Evolutionary conservation across 2,888 invertebrate genomes (phyloP).

Genomic region (Trissolcus brochymenae): DNA sequence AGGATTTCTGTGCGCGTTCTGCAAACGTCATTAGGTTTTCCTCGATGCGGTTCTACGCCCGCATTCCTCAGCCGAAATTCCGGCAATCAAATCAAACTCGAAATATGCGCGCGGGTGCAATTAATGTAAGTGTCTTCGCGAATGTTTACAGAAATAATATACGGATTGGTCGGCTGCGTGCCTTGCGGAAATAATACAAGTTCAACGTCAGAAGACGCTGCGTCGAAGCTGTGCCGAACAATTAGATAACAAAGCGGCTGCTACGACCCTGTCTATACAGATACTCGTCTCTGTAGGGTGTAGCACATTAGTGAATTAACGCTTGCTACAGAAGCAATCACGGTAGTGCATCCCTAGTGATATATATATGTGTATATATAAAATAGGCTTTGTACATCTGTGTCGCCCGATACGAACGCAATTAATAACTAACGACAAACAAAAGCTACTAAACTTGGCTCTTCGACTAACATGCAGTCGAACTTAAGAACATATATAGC

Average conservation of each 20-base stretch:
- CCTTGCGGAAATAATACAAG: constrained; percentile 27
- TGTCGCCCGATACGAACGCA: constrained; percentile 57
- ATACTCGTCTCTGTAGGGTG: constrained; percentile 56
- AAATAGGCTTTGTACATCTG: constrained; percentile 52
- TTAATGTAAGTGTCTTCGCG: constrained; percentile 43
- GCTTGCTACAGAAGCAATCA: constrained; percentile 72
- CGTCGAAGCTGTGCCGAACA: constrained; percentile 49
- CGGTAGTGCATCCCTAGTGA: constrained; percentile 68
- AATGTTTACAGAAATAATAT: constrained; percentile 47
- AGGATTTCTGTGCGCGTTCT: constrained; percentile 6
- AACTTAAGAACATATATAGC: constrained; percentile 9
- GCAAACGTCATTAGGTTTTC: constrained; percentile 9
- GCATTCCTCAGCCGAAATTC: constrained; percentile 28
- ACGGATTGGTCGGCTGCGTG: constrained; percentile 25
- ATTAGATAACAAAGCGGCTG: constrained; percentile 58
- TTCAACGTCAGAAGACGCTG: constrained; percentile 35
- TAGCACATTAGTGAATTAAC: constrained; percentile 73
- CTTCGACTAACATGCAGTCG: constrained; percentile 36
- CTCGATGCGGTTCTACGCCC: neutral
- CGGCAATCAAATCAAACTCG: constrained; percentile 25
- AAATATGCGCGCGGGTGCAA: constrained; percentile 33
- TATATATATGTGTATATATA: constrained; percentile 27
- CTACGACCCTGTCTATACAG: constrained; percentile 30
- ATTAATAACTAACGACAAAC: constrained; percentile 65
- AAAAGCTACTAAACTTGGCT: constrained; percentile 39